Evolutionary conservation across 2,113 vertebrate species (phyloP), one percentile per base, ranked within the genome.

Genomic region (Clupea harengus): DNA sequence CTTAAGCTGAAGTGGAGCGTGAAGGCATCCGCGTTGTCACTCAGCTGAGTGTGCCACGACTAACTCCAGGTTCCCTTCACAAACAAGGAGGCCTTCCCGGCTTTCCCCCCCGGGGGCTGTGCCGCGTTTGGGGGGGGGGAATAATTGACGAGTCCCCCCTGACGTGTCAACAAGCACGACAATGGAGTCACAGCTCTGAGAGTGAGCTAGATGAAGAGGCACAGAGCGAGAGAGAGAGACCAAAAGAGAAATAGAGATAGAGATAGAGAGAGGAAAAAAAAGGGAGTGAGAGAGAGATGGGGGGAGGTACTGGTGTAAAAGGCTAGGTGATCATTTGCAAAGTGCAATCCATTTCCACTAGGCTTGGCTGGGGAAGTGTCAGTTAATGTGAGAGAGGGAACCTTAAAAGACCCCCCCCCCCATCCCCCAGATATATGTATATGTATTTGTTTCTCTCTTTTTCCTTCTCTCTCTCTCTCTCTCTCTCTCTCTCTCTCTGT

Each of bases 101-200:
- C 90, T 90, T 92, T 57, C 52, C 52, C 90, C 93, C 93, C 92
- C 50, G 89, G 94, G 93, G 92, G 94, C 93, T 91, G 52, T 87
- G 92, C 88, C 93, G 91, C 92, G 89, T 95, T 93, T 93, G 93
- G 92, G 93, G 93, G 92, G 93, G 92, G 82, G 80, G 94, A 94
- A 94, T 94, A 95, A 95, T 95, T 95, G 93, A 94, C 92, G 93
- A 94, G 94, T 95, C 93, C 52, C 18, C 52, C 52, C 13, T 49
- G 93, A 93, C 92, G 92, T 90, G 93, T 88, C 92, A 88, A 82
- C 84, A 84, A 82, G 82, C 84, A 78, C 52, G 52, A 20, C 18
- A 57, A 20, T 57, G 11, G 52, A 57, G 52, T 57, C 52, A 57
- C 85, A 78, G 81, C 78, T 82, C 64, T 81, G 87, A 90, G 88